phyloP scores from a whole-genome alignment of 2,797 vertebrate genomes.

The Thunnus albacares region DNA sequence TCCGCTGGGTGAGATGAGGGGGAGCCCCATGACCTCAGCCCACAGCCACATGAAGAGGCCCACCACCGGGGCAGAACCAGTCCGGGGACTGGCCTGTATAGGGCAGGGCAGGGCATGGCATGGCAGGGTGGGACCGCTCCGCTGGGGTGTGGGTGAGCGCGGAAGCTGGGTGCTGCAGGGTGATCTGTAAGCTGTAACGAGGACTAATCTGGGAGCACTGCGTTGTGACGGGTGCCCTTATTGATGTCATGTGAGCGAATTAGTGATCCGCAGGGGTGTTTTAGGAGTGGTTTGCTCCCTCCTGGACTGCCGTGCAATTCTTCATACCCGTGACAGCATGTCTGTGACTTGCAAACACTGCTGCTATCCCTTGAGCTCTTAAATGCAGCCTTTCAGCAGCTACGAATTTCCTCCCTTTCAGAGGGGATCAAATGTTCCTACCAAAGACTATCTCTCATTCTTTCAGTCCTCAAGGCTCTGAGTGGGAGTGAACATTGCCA shows the following conservation, averaged over 20 bases:
- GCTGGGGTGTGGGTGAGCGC: conserved; percentile 41
- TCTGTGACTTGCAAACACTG: conserved; percentile 72
- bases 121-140: conserved; percentile 46
- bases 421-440: conserved; percentile 82
- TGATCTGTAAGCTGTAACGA: conserved; percentile 24
- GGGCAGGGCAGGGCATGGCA: conserved; percentile 32
- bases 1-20: conserved; percentile 81
- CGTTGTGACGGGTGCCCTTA: not conserved
- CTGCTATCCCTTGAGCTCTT: conserved; percentile 79
- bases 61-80: conserved; percentile 52
- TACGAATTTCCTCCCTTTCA: conserved; percentile 78
- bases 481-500: conserved; percentile 68
- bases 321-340: conserved; percentile 73
- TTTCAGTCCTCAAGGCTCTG: conserved; percentile 71
- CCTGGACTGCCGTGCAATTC: conserved; percentile 45
- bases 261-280: conserved; percentile 14
- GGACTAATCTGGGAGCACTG: conserved; percentile 7
- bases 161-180: conserved; percentile 19
- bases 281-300: conserved; percentile 27
- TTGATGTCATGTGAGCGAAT: conserved; percentile 35
- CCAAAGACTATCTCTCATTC: conserved; percentile 71
- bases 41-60: conserved; percentile 78
- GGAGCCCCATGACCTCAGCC: conserved; percentile 76
- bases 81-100: conserved; percentile 7
- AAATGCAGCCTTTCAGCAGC: conserved; percentile 82